A percentile compares a stretch with the other conserved stretches of the same genome.
phyloP scores from a whole-genome alignment of 1,140 invertebrate genomes.

The Trinorchestia longiramus region DNA sequence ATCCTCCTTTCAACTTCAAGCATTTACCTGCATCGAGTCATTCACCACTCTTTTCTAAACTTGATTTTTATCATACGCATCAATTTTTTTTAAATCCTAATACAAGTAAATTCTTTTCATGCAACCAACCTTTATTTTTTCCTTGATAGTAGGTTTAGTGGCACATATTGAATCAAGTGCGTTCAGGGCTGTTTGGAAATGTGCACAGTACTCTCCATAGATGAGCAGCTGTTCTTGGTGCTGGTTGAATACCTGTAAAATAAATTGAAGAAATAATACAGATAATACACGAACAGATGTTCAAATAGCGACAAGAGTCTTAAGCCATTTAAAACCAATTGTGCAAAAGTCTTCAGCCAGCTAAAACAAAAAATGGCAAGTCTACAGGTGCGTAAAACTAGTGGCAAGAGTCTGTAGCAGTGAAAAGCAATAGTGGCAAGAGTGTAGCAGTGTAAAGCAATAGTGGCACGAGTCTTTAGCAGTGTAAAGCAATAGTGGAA shows the following conservation, averaged over 20 bases:
- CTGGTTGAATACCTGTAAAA: constrained; percentile 80
- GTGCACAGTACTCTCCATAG: constrained; percentile 96
- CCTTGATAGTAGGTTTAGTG: constrained; percentile 75
- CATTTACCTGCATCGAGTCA: neutral
- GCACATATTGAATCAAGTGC: constrained; percentile 81
- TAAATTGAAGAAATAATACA: neutral
- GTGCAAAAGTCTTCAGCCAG: too few relatives aligned
- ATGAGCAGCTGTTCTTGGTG: constrained; percentile 91
- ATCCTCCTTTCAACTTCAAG: neutral
- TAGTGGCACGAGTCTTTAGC: too few relatives aligned
- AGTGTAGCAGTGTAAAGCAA: too few relatives aligned
- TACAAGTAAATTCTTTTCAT: neutral
- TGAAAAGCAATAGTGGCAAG: too few relatives aligned
- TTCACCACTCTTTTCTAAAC: neutral
- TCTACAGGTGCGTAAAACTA: too few relatives aligned
- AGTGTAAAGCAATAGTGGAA: too few relatives aligned
- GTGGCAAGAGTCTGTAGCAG: too few relatives aligned
- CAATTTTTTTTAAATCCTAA: neutral
- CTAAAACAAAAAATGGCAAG: too few relatives aligned
- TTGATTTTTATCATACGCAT: neutral
- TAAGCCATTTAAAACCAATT: too few relatives aligned
- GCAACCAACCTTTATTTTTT: constrained; percentile 72
- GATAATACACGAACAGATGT: neutral
- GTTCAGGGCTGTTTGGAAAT: constrained; percentile 85
- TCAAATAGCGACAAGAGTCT: too few relatives aligned